These are phyloP conservation scores for Zosterops hypoxanthus DNA, from an alignment of 2,113 vertebrate genomes.

Conservation along the genomic window DNA sequence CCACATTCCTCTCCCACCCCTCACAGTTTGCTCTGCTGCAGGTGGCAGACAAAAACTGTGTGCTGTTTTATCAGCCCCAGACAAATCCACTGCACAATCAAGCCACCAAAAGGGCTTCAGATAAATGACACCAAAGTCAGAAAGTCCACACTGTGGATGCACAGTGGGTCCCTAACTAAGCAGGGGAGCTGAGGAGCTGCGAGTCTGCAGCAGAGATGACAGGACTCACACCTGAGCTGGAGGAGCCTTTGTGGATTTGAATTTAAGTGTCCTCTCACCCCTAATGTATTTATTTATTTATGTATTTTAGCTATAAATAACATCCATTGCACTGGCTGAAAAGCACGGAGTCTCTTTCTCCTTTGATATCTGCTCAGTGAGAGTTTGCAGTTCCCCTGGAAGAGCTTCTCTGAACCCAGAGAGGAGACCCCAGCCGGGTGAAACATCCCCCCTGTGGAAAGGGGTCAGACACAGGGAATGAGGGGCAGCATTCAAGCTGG, in stretches of 20 bases:
- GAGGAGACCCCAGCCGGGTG: neutral
- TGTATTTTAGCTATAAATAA: neutral
- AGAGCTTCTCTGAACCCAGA: neutral
- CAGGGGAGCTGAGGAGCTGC: neutral
- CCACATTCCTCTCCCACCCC: neutral
- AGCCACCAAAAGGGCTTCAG: neutral
- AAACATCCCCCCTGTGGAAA: neutral
- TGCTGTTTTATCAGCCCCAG: neutral
- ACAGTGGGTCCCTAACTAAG: neutral
- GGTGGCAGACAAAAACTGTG: neutral
- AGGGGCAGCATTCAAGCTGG: neutral
- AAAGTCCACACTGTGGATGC: neutral
- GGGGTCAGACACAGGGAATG: neutral
- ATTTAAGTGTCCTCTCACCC: neutral
- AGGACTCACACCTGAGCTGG: neutral
- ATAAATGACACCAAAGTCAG: neutral
- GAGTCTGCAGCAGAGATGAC: neutral
- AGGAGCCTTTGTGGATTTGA: neutral
- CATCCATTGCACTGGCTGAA: neutral
- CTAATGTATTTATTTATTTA: neutral
- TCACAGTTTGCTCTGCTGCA: neutral
- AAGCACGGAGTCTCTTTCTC: neutral
- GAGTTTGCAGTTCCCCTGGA: neutral
- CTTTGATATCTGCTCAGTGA: neutral
- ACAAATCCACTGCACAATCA: neutral